phyloP scores from a whole-genome alignment of 2,888 invertebrate genomes.

The Rapana venosa region DNA sequence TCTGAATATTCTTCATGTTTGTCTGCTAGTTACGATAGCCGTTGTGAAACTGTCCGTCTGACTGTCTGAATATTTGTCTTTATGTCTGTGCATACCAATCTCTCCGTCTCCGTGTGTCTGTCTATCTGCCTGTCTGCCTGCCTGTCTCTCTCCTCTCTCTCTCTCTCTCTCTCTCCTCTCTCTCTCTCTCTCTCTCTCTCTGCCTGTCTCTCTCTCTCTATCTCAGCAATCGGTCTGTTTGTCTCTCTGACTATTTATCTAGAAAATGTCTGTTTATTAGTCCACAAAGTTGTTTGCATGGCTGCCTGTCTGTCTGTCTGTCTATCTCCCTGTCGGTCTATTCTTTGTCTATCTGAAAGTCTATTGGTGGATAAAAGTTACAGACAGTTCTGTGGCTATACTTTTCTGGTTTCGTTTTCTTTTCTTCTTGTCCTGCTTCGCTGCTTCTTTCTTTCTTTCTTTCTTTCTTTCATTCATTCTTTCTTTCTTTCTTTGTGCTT shows the following conservation, averaged over 20 bases:
- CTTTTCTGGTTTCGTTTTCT: neutral
- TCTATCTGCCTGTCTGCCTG: too few relatives aligned
- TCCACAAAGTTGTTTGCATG: neutral
- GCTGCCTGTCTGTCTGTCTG: neutral
- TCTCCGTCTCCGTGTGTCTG: too few relatives aligned
- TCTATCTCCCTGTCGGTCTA: neutral
- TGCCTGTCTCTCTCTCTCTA: neutral
- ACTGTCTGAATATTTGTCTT: too few relatives aligned
- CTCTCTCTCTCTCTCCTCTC: neutral
- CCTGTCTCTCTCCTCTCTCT: too few relatives aligned
- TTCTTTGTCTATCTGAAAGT: neutral
- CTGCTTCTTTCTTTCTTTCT: neutral
- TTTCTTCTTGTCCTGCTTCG: neutral
- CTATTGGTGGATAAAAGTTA: too few relatives aligned
- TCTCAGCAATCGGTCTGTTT: neutral
- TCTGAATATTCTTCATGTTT: too few relatives aligned
- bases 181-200: neutral
- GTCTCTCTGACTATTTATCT: too few relatives aligned
- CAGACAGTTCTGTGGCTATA: too few relatives aligned
- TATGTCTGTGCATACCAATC: too few relatives aligned
- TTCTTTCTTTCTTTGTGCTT: neutral
- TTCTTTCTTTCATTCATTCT: neutral
- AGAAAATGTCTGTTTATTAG: too few relatives aligned
- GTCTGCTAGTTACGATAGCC: too few relatives aligned
- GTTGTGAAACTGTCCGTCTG: too few relatives aligned